Conservation (phyloP, 2,888 invertebrate genomes). For the Corbicula japonica region DNA sequence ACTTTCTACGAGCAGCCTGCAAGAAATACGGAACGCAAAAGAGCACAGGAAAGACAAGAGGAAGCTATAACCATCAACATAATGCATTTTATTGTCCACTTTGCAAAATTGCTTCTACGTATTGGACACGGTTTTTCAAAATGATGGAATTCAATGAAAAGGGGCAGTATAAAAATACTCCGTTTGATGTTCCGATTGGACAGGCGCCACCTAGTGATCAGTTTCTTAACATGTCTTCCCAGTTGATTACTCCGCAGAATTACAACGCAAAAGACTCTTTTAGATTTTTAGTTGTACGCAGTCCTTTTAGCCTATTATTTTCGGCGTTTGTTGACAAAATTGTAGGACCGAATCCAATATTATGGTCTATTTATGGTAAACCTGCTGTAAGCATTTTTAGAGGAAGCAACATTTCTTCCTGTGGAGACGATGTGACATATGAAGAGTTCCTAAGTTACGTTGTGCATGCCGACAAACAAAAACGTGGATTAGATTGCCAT, state of each 20-base stretch:
- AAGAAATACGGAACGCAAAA: no score
- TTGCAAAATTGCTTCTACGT: slow-evolving; percentile 53
- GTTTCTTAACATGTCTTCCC: background rate
- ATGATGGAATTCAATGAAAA: slow-evolving; percentile 26
- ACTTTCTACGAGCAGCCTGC: slow-evolving; percentile 13
- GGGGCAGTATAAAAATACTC: background rate
- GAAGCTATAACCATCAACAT: slow-evolving; percentile 13
- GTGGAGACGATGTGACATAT: slow-evolving; percentile 43
- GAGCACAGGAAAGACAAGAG: slow-evolving; percentile 12
- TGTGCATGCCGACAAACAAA: background rate
- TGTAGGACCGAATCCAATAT: slow-evolving; percentile 44
- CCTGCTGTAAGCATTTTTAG: background rate
- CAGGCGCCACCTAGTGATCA: slow-evolving; percentile 31
- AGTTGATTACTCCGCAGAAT: no score
- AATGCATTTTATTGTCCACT: slow-evolving; percentile 46
- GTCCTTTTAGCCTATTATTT: slow-evolving; percentile 35
- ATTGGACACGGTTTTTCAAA: slow-evolving; percentile 51
- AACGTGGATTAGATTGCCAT: slow-evolving; percentile 30
- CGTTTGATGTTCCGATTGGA: slow-evolving; percentile 40
- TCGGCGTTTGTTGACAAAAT: slow-evolving; percentile 48
- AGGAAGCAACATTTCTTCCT: background rate
- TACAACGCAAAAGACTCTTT: slow-evolving; percentile 20
- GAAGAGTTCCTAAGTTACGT: slow-evolving; percentile 35
- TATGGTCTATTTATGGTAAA: slow-evolving; percentile 17
- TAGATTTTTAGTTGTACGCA: slow-evolving; percentile 42